Base-by-base conservation (phyloP, 2,888 invertebrate species). In the Drosophila phalerata region DNA sequence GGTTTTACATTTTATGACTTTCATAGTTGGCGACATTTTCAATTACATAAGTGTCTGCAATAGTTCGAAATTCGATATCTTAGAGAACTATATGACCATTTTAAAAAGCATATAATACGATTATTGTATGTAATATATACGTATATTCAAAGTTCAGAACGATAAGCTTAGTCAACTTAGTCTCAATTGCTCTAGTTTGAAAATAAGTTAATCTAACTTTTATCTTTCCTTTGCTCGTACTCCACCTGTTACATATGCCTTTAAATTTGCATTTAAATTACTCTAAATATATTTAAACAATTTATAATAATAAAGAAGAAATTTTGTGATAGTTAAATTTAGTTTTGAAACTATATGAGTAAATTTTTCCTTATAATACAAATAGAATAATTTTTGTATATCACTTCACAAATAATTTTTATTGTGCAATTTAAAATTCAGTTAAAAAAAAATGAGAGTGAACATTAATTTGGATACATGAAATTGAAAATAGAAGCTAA, bases 1-100 rank as follows among this genome's bases (percentile, higher is more conserved):
- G 64, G 47, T 37, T 68, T 62, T 55, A 62, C 62, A 62, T 76
- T 76, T 76, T 76, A 68, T 76, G 76, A 76, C 77, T 62, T 62
- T 65, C 65, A 63, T 60, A 47, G 28, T 65, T 8, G 58, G 48
- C 56, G 75, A 75, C 70, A 75, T 57, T 74, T 75, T 52, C 72
- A 68, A 76, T 76, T 76, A 60, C 55, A 62, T 76, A 76, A 76
- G 68, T 57, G 52, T 48, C 30, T 9, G 17, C 5, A 28, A 28
- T 28, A 28, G 28, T 28, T 28, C 8, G 28, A n/a, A 37, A 37
- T 37, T n/a, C n/a, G 8, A 37, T 37, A 37, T 8, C 8, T n/a
- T 37, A 8, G 9, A 9, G 6, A 15, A 17, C 9, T 9, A 15
- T 17, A 38, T 15, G 38, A 9, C 15, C 38, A 15, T 15, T 3